Evolutionary conservation across 2,113 vertebrate genomes (phyloP), one percentile per base, ranked within the genome.

Genomic region (Lonchura striata): DNA sequence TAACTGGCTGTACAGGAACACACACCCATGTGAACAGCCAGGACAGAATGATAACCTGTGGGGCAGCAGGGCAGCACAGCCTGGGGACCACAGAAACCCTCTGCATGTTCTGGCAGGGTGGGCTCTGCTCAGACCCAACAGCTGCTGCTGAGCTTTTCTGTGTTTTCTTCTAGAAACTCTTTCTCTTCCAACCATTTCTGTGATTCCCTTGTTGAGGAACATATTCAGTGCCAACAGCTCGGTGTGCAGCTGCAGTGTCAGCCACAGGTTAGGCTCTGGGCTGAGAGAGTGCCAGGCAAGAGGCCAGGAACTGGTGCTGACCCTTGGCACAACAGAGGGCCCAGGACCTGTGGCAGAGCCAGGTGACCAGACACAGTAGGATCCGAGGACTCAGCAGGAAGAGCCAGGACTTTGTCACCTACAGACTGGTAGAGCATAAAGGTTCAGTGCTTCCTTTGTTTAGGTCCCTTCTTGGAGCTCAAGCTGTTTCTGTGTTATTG

Each of bases 71-170:
- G 15, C 39, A 75, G 57, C 31, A 12, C 11, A 5, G 13, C 18
- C 37, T 37, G 13, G 12, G 16, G 59, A 76, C 8, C 0, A 5
- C 37, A 57, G 31, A 33, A 81, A 57, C 21, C 33, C 24, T 10
- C 24, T 0, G 1, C 61, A 46, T 0, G 0, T 37, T 76, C 31
- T 2, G 2, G 31, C 23, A 42, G 52, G 1, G 0, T 6, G 37
- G 47, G n/a, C n/a, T 78, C 11, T 0, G 30, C 53, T 57, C 24
- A 23, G 23, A 68, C 19, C 35, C 46, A 80, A 19, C 13, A 44
- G 35, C 25, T 77, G 42, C n/a, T 66, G 71, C 47, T 50, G 30
- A 35, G 27, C 52, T 83, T 46, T 72, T 33, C 42, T 49, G 16
- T 39, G 37, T 54, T 49, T 81, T 79, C 44, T 46, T 88, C 78